These are phyloP conservation scores for Ischnus inquisitorius DNA, from an alignment of 2,888 invertebrate genomes.

Conservation along the genomic window DNA sequence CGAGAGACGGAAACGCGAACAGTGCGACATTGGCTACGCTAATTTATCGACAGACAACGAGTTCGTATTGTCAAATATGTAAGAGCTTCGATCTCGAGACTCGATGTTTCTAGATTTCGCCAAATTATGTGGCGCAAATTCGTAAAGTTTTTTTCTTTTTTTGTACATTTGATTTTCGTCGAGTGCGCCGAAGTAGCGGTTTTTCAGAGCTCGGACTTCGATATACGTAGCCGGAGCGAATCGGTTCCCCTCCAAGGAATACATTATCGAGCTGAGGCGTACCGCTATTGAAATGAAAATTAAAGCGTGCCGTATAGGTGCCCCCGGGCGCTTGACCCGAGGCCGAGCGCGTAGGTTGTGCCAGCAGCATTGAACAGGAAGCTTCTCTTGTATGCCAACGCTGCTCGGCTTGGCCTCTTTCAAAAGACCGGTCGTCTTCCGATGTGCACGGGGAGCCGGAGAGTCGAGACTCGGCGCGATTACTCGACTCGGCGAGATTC, in stretches of 20 bases:
- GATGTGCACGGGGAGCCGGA: constrained; percentile 29
- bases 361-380: constrained; percentile 38
- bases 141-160: constrained; percentile 3
- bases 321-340: constrained; percentile 57
- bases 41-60: too few relatives aligned
- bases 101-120: too few relatives aligned
- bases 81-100: too few relatives aligned
- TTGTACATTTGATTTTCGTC: not conserved
- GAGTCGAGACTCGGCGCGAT: constrained; percentile 12
- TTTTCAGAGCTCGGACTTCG: constrained; percentile 18
- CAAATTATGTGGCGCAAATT: not conserved
- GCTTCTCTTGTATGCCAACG: constrained; percentile 32
- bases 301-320: constrained; percentile 60
- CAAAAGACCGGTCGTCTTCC: constrained; percentile 68
- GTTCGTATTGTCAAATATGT: too few relatives aligned
- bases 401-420: constrained; percentile 68
- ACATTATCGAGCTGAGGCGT: constrained; percentile 50
- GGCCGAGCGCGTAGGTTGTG: constrained; percentile 23
- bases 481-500: constrained; percentile 24
- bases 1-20: not conserved
- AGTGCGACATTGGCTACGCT: too few relatives aligned
- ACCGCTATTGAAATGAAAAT: constrained; percentile 68
- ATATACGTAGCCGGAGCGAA: constrained; percentile 23
- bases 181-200: constrained; percentile 35
- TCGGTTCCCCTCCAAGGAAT: constrained; percentile 44